A percentile compares a stretch with the other conserved stretches of the same genome.
Conservation (phyloP, 2,113 vertebrate species). For the Neolamprologus sp. region DNA sequence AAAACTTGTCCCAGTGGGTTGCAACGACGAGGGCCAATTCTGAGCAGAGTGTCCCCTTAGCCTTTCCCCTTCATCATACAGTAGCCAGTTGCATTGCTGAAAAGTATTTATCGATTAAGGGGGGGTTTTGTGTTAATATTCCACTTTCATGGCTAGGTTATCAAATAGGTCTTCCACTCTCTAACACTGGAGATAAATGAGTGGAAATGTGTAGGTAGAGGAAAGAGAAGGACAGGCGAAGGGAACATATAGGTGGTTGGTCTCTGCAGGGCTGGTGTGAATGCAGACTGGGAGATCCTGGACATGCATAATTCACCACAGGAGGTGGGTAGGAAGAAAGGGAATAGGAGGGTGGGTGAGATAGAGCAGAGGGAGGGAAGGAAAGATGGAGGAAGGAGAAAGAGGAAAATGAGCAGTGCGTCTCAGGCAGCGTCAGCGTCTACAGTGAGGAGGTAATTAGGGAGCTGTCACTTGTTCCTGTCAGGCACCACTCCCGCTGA, state of each 20-base stretch:
- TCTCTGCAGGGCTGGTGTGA: conserved; percentile 54
- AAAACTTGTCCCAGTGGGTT: conserved; percentile 1
- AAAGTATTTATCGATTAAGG: neutral
- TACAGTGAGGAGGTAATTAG: conserved; percentile 99
- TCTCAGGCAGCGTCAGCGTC: conserved; percentile 91
- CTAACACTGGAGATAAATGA: neutral
- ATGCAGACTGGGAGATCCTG: conserved; percentile 68
- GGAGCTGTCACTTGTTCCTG: conserved; percentile 98
- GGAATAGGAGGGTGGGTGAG: conserved; percentile 42
- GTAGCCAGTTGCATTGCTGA: neutral
- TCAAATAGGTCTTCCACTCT: neutral
- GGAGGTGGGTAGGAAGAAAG: conserved; percentile 56
- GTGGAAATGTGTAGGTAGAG: conserved; percentile 22
- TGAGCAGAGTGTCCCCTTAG: neutral
- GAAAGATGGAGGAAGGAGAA: conserved; percentile 60
- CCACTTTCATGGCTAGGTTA: neutral
- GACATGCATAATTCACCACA: conserved; percentile 73
- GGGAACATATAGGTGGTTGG: conserved; percentile 52
- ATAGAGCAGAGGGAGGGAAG: conserved; percentile 19
- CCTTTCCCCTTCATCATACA: neutral
- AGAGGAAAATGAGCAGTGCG: conserved; percentile 93
- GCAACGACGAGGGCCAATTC: conserved; percentile 25
- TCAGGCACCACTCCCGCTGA: conserved; percentile 92
- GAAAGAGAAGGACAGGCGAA: conserved; percentile 20
- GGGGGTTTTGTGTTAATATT: accelerated